Evolutionary conservation across 2,888 invertebrate genomes (phyloP), one percentile per base, ranked within the genome.

Genomic region (Drosophila helvetica): DNA sequence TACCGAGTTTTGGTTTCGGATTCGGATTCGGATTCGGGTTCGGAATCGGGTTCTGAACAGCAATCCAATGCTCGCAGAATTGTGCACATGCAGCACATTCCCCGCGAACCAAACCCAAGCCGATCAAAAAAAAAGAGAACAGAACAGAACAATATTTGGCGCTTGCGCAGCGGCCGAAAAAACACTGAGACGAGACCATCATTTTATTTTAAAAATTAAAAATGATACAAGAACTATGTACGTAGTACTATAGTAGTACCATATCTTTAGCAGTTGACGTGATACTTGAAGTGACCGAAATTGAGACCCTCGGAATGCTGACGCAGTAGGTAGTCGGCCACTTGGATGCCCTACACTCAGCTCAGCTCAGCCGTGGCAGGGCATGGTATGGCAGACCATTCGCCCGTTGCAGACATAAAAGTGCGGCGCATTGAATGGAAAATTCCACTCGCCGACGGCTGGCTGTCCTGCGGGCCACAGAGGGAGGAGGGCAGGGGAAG

Each of bases 401-500:
- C 5, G n/a, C 33, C 71, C 57, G 72, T 12, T 38, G 86, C 88
- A 84, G 72, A 78, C 88, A 82, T 84, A 84, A 62, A 83, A 83
- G 80, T 88, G 83, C 86, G 82, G 74, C 72, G 54, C 73, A 76
- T 55, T 64, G 82, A 90, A 74, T 89, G 90, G 90, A 90, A 90
- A 89, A 77, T 90, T 90, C 91, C 91, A 89, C 77, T 86, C 38
- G 38, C 38, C 38, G 15, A 38, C 38, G n/a, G n/a, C 38, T n/a
- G 38, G 38, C 38, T 38, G n/a, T 38, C 38, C 38, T 38, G 79
- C 46, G 53, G 59, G 61, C 43, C 56, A 56, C 53, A 52, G 45
- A 25, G 22, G 54, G 56, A 71, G 70, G 58, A 19, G 19, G 19
- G 22, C 4, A 22, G 27, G 18, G 56, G 56, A 71, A 68, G 59